Evolutionary conservation across 2,113 vertebrate species (phyloP), one percentile per base, ranked within the genome.

Genomic region (Thalassoma bifasciatum): DNA sequence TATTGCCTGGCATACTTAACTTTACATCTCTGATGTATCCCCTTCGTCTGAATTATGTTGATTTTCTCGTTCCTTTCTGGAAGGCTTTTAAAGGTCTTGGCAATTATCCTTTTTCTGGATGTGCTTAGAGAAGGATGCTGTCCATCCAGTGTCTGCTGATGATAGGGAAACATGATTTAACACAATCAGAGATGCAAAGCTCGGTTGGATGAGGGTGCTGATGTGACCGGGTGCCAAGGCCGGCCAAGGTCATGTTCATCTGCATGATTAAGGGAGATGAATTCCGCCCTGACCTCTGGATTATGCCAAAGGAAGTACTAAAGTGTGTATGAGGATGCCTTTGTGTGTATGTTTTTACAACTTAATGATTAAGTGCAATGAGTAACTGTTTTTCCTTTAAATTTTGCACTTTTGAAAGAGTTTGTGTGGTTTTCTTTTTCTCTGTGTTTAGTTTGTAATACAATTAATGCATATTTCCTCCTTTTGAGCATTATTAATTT

Each of bases 111-210:
- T 82, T 30, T 89, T 89, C 85, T 85, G 88, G 86, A 85, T 83
- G 86, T 86, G 88, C 78, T 90, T 87, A 85, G 84, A 87, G 85
- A 79, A 77, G 83, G 79, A 81, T 66, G 85, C 74, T 84, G 84
- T 89, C 84, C 82, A 80, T 81, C 82, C 75, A 49, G 57, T 54
- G 86, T 83, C 78, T 92, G 92, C 91, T 93, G 90, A 94, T 92
- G 91, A 88, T 89, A 77, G 84, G 82, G 61, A 86, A 92, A 92
- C 88, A 91, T 83, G 86, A 81, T 90, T 89, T 91, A 91, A 93
- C 86, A 88, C 90, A 91, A 93, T 94, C 91, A 93, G 78, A 88
- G 88, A 93, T 92, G 87, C 91, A 93, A 92, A 92, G 88, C 88
- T 58, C 69, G 86, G 81, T 82, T 61, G 75, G 77, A 84, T 72